Evolutionary conservation across 1,140 invertebrate genomes (phyloP).

Genomic region (Manduca sexta): DNA sequence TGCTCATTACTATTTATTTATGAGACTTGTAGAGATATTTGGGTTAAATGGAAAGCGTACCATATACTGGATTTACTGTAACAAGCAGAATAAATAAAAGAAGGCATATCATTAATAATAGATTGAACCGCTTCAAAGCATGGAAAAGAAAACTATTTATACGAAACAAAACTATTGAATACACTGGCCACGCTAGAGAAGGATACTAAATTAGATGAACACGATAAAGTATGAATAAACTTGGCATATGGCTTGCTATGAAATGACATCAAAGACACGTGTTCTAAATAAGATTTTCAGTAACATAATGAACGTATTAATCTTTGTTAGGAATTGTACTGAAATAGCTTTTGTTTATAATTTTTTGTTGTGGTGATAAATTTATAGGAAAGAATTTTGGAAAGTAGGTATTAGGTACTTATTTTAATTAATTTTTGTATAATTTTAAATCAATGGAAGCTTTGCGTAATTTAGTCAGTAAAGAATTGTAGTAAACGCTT

Average conservation of each 20-base stretch:
- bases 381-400: too few relatives aligned
- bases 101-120: background rate
- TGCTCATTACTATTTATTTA: too few relatives aligned
- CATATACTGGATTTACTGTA: background rate
- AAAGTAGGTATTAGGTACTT: too few relatives aligned
- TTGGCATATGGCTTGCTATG: background rate
- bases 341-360: too few relatives aligned
- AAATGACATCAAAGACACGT: conserved; percentile 2
- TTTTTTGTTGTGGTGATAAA: too few relatives aligned
- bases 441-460: too few relatives aligned
- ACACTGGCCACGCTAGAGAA: background rate
- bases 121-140: background rate
- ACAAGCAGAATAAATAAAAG: background rate
- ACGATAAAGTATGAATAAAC: background rate
- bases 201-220: conserved; percentile 1
- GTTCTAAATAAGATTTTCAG: conserved; percentile 1
- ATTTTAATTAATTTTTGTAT: too few relatives aligned
- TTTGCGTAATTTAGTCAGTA: too few relatives aligned
- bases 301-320: background rate
- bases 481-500: too few relatives aligned
- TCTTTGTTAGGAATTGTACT: too few relatives aligned
- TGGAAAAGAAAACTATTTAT: background rate
- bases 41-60: too few relatives aligned
- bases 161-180: background rate
- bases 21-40: too few relatives aligned